phyloP scores from a whole-genome alignment of 2,888 invertebrate genomes.

The Acholoe squamosa region DNA sequence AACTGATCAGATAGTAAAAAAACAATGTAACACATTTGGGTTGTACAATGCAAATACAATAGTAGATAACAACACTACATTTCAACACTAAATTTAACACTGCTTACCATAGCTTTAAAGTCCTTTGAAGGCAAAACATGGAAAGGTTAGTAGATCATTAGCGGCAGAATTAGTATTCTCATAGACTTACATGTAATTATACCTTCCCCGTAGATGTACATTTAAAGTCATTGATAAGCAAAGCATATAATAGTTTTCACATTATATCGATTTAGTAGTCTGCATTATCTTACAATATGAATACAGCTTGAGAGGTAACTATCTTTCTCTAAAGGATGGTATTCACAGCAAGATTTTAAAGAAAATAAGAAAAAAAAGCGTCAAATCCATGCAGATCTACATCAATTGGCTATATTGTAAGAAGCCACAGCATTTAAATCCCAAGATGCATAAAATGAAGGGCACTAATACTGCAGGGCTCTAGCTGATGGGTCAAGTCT shows the following conservation, averaged over 20 bases:
- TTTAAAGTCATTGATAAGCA: not conserved
- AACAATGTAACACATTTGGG: not conserved
- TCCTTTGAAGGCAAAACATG: conserved; percentile 63
- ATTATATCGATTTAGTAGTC: not conserved
- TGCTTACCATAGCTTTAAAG: conserved; percentile 63
- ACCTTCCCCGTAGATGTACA: too few species aligned
- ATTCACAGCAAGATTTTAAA: not conserved
- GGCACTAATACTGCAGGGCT: not conserved
- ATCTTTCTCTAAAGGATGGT: conserved; percentile 2
- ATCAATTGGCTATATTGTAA: not conserved
- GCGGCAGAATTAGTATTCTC: not conserved
- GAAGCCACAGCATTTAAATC: not conserved
- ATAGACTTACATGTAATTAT: too few species aligned
- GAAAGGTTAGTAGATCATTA: conserved; percentile 31
- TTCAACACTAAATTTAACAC: conserved; percentile 35
- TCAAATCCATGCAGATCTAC: conserved; percentile 27
- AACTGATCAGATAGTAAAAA: not conserved
- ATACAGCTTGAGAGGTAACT: not conserved
- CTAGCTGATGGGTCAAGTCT: not conserved
- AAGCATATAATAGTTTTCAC: not conserved
- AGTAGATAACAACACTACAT: conserved; percentile 40
- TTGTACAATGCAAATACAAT: not conserved
- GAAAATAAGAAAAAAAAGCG: not conserved
- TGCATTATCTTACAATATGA: not conserved
- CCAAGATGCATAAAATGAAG: conserved; percentile 36